Evolutionary conservation across 2,797 vertebrate genomes (phyloP).

Genomic region (Gastrophryne carolinensis): DNA sequence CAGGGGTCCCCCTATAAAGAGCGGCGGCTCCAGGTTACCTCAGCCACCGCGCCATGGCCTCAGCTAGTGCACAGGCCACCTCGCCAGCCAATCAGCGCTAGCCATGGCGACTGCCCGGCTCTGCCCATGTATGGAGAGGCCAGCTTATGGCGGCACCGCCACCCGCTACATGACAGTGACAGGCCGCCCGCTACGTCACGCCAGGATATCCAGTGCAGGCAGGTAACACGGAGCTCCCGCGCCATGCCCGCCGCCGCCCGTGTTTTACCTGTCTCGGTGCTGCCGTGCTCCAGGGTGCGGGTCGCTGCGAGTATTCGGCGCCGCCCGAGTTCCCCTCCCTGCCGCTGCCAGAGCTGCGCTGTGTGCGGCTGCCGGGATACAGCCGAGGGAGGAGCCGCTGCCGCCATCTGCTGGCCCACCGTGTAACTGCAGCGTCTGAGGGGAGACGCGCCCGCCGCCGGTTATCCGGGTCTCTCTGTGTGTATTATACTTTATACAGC

Average conservation of each 20-base stretch:
- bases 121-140: no score
- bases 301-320: conserved; percentile 6
- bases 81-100: no score
- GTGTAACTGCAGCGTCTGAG: no score
- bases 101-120: no score
- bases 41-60: no score
- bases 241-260: background rate
- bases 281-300: background rate
- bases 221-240: background rate
- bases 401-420: conserved; percentile 44
- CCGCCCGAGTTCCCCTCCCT: background rate
- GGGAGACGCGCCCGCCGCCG: no score
- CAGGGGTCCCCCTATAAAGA: no score
- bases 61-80: no score
- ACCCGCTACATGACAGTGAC: background rate
- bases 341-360: background rate
- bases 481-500: no score
- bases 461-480: no score
- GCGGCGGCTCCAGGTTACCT: no score
- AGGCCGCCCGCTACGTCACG: conserved; percentile 24
- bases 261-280: conserved; percentile 10
- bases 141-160: background rate
- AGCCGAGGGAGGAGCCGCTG: background rate
- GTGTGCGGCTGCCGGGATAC: conserved; percentile 17
- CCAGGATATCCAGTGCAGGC: background rate